phyloP scores from a whole-genome alignment of 2,113 vertebrate genomes.

The Psittacara wagleri region DNA sequence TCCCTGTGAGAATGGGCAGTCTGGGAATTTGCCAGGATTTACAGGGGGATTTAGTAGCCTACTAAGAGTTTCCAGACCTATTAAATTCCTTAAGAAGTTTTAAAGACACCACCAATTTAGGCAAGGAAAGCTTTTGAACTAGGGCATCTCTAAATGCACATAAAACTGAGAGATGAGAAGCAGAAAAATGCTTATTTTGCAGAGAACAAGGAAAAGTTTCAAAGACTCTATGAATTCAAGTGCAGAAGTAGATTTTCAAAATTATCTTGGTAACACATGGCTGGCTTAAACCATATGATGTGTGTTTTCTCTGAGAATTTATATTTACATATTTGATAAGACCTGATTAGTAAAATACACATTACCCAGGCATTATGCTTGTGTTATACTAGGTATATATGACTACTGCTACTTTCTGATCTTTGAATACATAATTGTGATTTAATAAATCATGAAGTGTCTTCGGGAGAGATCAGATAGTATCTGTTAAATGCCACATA shows the following conservation, averaged over 20 bases:
- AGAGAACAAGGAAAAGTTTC: not conserved
- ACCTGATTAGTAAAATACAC: not conserved
- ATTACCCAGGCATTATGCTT: not conserved
- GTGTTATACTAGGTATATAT: not conserved
- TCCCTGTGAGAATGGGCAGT: slow-evolving; percentile 41
- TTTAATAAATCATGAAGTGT: not conserved
- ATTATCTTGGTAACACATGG: not conserved
- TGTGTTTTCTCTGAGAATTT: not conserved
- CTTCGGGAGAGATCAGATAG: not conserved
- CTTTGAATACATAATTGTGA: not conserved
- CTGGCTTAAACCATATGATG: not conserved
- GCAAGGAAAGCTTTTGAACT: not conserved
- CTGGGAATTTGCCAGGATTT: slow-evolving; percentile 42
- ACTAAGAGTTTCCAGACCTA: slow-evolving; percentile 34
- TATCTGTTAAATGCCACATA: not conserved
- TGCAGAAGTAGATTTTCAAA: not conserved
- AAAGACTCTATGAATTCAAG: not conserved
- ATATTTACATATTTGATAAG: not conserved
- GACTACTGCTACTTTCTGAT: not conserved
- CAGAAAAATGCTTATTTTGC: not conserved
- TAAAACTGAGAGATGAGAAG: not conserved
- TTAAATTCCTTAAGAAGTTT: slow-evolving; percentile 39
- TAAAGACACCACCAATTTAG: not conserved
- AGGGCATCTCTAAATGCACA: not conserved
- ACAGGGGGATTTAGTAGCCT: slow-evolving; percentile 43